phyloP scores from a whole-genome alignment of 2,797 vertebrate species.

The Cercopithecus diana region DNA sequence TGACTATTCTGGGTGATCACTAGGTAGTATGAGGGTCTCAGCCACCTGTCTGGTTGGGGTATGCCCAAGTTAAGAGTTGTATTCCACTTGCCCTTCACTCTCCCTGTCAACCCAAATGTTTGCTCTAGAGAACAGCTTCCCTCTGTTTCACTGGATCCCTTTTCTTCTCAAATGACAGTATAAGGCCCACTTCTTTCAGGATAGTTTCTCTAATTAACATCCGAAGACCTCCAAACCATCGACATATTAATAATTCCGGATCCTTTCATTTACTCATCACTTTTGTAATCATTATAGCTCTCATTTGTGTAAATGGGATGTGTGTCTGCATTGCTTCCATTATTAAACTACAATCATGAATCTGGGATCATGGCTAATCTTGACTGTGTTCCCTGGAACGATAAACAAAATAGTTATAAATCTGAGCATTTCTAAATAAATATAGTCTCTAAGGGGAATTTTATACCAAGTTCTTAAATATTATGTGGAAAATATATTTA shows the following conservation, averaged over 20 bases:
- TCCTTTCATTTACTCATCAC: not conserved
- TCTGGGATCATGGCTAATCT: not conserved
- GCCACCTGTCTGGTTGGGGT: not conserved
- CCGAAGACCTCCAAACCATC: not conserved
- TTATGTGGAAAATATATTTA: not conserved
- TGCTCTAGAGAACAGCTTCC: not conserved
- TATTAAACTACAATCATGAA: not conserved
- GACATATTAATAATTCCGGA: not conserved
- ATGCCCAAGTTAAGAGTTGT: not conserved
- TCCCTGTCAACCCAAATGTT: not conserved
- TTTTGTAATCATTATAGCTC: not conserved
- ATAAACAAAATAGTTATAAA: not conserved
- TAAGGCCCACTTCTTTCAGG: not conserved
- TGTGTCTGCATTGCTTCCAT: not conserved
- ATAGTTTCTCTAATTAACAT: not conserved
- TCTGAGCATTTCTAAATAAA: not conserved
- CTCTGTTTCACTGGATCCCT: not conserved
- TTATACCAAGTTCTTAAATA: not conserved
- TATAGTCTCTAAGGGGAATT: not conserved
- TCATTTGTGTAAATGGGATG: not conserved
- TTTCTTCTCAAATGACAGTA: not conserved
- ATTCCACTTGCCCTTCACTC: not conserved
- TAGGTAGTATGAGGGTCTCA: not conserved
- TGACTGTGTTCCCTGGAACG: not conserved
- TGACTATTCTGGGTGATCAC: not conserved